Conservation (phyloP, 2,113 vertebrate genomes). For the Alouatta palliata region DNA sequence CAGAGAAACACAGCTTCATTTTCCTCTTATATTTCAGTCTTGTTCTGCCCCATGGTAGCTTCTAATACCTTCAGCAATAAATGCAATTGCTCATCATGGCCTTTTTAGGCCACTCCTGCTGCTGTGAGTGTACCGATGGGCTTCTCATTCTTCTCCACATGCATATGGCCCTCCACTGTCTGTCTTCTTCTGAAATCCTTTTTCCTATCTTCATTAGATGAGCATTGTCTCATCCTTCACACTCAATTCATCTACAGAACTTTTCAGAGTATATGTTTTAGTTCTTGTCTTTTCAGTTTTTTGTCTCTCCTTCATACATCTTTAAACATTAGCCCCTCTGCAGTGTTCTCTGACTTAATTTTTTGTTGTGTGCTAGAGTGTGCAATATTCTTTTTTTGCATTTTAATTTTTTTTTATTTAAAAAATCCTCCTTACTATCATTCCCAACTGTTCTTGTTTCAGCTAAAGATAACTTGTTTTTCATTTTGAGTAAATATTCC, state of each 20-base stretch:
- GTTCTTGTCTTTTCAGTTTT: not conserved
- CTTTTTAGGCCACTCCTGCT: not conserved
- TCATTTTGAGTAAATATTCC: not conserved
- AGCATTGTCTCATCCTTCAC: not conserved
- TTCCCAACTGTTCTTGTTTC: not conserved
- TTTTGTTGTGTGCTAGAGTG: not conserved
- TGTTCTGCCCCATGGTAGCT: not conserved
- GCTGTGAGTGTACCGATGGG: not conserved
- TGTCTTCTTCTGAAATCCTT: not conserved
- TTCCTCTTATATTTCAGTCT: not conserved
- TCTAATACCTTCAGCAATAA: not conserved
- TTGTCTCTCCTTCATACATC: not conserved
- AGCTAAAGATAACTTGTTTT: not conserved
- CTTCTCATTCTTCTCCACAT: fast-evolving
- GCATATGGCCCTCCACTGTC: not conserved
- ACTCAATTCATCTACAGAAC: not conserved
- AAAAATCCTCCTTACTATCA: too few species aligned
- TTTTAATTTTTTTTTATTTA: too few species aligned
- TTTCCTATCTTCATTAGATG: not conserved
- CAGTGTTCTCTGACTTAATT: not conserved
- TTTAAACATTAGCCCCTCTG: not conserved
- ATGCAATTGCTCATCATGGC: not conserved
- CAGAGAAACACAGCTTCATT: not conserved
- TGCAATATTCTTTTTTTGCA: not conserved
- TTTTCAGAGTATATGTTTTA: not conserved